Evolutionary conservation across 2,797 vertebrate species (phyloP).

Genomic region (Huso huso): DNA sequence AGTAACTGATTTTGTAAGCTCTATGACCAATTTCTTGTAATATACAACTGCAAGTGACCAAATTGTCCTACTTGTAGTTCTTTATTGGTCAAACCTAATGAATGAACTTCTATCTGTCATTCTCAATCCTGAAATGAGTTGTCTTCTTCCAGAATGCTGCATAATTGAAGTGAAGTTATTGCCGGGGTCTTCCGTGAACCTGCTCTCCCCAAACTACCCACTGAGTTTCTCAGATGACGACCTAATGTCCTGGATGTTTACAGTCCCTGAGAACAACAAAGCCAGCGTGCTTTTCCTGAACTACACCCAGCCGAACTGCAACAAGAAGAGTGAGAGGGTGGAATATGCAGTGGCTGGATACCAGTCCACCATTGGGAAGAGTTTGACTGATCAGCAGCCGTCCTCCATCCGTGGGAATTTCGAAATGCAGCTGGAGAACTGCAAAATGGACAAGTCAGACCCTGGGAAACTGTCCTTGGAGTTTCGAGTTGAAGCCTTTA

Average conservation of each 20-base stretch:
- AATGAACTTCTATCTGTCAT: neutral
- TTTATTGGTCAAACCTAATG: neutral
- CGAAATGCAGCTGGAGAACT: conserved; percentile 53
- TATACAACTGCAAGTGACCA: too few relatives aligned
- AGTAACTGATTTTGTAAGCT: neutral
- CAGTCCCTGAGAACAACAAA: conserved; percentile 68
- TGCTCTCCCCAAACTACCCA: conserved; percentile 75
- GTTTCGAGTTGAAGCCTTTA: conserved; percentile 50
- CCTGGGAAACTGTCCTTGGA: conserved; percentile 40
- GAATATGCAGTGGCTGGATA: conserved; percentile 52
- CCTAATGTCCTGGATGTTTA: conserved; percentile 77
- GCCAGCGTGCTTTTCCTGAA: conserved; percentile 61
- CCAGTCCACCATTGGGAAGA: conserved; percentile 14
- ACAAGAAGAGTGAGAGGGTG: conserved; percentile 56
- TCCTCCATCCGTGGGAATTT: conserved; percentile 52
- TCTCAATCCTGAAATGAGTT: neutral
- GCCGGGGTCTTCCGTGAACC: conserved; percentile 51
- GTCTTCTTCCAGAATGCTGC: conserved; percentile 47
- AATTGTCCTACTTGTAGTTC: neutral
- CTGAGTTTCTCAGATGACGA: conserved; percentile 59
- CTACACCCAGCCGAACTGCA: conserved; percentile 66
- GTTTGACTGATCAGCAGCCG: conserved; percentile 43
- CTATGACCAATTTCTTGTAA: too few relatives aligned
- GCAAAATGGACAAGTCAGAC: conserved; percentile 36
- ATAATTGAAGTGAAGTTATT: conserved; percentile 69